Evolutionary conservation across 2,113 vertebrate species (phyloP).

Genomic region (Semicossyphus pulcher): DNA sequence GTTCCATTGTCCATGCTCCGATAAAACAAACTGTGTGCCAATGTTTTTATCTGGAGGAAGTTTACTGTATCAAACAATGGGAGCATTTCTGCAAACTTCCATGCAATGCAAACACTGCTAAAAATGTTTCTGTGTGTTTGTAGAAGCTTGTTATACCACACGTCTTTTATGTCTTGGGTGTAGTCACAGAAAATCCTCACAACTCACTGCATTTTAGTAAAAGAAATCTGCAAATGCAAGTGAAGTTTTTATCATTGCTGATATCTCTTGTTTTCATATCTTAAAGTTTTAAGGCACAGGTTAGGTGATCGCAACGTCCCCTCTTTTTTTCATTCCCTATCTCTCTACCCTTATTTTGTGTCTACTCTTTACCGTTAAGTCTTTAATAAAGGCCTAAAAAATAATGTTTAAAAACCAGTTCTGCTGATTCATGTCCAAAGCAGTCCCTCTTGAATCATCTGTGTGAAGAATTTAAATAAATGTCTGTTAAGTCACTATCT

Average conservation of each 20-base stretch:
- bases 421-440: too few species aligned
- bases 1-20: constrained; percentile 56
- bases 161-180: constrained; percentile 1
- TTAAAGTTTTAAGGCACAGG: neutral
- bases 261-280: neutral
- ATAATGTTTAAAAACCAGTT: too few species aligned
- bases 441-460: too few species aligned
- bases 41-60: constrained; percentile 62
- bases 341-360: constrained; percentile 9
- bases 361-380: neutral
- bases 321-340: neutral
- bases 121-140: constrained; percentile 14
- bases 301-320: neutral
- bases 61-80: constrained; percentile 46
- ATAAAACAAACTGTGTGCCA: constrained; percentile 41
- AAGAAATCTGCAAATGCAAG: neutral
- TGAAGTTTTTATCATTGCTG: too few species aligned
- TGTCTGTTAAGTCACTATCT: too few species aligned
- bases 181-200: neutral
- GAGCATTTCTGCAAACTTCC: constrained; percentile 42
- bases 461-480: too few species aligned
- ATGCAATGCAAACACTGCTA: constrained; percentile 30
- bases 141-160: neutral
- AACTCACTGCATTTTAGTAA: neutral
- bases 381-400: neutral